Evolutionary conservation across 2,888 invertebrate species (phyloP).

Genomic region (Amphipoea lucens): DNA sequence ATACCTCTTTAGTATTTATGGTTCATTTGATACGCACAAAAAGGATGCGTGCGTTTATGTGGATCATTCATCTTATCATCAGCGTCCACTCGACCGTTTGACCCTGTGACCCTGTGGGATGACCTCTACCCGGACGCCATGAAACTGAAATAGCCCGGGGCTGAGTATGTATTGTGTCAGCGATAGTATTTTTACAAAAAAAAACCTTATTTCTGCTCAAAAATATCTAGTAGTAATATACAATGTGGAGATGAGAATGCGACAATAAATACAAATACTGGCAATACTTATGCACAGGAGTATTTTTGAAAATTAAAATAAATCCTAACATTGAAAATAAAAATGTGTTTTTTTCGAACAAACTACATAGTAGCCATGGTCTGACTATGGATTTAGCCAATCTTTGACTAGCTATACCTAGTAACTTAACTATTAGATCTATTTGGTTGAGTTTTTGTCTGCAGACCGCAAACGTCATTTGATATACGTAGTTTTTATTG

Average conservation of each 20-base stretch:
- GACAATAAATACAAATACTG: neutral
- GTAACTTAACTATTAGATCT: neutral
- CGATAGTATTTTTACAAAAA: constrained; percentile 3
- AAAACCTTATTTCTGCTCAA: neutral
- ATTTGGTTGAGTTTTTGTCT: neutral
- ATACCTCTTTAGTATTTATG: constrained; percentile 18
- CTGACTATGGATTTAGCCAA: neutral
- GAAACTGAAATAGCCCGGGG: constrained; percentile 19
- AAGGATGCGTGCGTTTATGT: constrained; percentile 35
- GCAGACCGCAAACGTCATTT: neutral
- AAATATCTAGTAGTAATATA: neutral
- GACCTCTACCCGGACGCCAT: constrained; percentile 29
- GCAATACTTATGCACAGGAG: neutral
- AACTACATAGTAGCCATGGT: neutral
- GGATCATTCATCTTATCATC: constrained; percentile 51
- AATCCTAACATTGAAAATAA: neutral
- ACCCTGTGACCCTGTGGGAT: constrained; percentile 32
- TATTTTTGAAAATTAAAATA: neutral
- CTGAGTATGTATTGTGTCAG: neutral
- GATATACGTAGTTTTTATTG: neutral
- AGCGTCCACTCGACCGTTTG: constrained; percentile 35
- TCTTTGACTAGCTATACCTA: neutral
- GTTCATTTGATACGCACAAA: constrained; percentile 3
- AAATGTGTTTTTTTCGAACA: neutral
- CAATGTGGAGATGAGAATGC: neutral